phyloP scores from a whole-genome alignment of 2,797 vertebrate species.

The Yasuhikotakia modesta region DNA sequence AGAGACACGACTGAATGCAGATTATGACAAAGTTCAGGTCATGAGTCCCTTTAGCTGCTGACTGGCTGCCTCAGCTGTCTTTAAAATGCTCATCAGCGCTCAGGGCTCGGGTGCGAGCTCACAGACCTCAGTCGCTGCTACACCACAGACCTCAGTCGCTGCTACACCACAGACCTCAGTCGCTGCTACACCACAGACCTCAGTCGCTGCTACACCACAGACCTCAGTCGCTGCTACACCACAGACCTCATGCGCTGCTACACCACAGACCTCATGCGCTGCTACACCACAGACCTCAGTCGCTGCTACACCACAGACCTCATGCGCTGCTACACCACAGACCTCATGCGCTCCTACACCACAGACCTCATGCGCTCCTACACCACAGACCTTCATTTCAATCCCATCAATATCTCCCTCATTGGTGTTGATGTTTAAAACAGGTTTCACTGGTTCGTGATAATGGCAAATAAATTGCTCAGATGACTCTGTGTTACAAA shows the following conservation, averaged over 20 bases:
- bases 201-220: background rate
- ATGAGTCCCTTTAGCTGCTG: slow-evolving; percentile 4
- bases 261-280: background rate
- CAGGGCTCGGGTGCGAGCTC: background rate
- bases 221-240: too few species aligned
- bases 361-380: background rate
- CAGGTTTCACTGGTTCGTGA: background rate
- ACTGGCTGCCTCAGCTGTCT: background rate
- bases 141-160: too few species aligned
- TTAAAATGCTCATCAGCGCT: slow-evolving; percentile 3
- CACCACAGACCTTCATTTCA: background rate
- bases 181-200: background rate
- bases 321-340: background rate
- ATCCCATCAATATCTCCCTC: background rate
- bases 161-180: background rate
- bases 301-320: too few species aligned
- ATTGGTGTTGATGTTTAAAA: background rate
- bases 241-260: too few species aligned
- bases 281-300: background rate
- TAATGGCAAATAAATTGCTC: background rate
- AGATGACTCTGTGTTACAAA: background rate
- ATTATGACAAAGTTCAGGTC: slow-evolving; percentile 24
- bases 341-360: background rate
- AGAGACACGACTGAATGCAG: slow-evolving; percentile 2
- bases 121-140: background rate